phyloP scores from a whole-genome alignment of 2,113 vertebrate genomes.

The Poeciliopsis retropinna region DNA sequence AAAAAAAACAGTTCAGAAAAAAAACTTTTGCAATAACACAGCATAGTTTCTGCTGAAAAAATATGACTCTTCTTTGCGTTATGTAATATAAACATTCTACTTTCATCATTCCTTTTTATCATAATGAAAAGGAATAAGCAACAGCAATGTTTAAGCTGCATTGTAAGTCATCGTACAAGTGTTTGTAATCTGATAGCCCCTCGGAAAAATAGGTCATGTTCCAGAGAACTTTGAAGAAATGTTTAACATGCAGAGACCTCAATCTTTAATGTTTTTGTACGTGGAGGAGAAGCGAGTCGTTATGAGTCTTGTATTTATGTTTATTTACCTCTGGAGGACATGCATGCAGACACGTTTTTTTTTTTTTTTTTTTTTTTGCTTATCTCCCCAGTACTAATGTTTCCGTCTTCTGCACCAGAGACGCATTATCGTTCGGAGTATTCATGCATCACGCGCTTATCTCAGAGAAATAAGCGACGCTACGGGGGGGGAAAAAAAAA shows the following conservation, averaged over 20 bases:
- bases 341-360: neutral
- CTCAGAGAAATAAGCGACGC: constrained; percentile 41
- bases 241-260: neutral
- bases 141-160: neutral
- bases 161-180: neutral
- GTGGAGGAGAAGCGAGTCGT: neutral
- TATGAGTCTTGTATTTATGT: neutral
- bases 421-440: constrained; percentile 40
- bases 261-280: neutral
- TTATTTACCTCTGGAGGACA: neutral
- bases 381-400: constrained; percentile 19
- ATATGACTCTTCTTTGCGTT: too few species aligned
- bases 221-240: neutral
- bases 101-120: neutral
- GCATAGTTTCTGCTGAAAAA: neutral
- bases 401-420: constrained; percentile 28
- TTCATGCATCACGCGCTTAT: constrained; percentile 13
- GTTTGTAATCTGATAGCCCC: neutral
- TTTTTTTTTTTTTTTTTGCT: neutral
- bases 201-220: neutral
- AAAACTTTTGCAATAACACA: neutral
- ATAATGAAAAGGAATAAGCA: neutral
- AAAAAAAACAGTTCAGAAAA: neutral
- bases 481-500: constrained; percentile 9
- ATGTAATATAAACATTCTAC: neutral